Evolutionary conservation across 23 tunicate species (phyloP), one percentile per base, ranked within the genome.

Genomic region (Halocynthia roretzi): DNA sequence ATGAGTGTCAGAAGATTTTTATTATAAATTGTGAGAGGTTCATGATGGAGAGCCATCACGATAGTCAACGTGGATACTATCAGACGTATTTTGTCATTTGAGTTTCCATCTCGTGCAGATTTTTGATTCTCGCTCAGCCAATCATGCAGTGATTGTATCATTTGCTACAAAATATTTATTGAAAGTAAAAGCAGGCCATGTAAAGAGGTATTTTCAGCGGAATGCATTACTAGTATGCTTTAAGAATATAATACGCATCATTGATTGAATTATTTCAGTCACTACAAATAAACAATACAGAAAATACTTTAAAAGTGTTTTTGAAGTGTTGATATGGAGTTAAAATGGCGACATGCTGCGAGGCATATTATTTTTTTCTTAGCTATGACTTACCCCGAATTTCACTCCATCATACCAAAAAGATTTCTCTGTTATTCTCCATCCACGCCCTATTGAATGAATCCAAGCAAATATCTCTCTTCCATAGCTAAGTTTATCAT

Each of bases 381-480:
- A n/a, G n/a, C n/a, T n/a, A n/a, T n/a, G n/a, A n/a, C n/a, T n/a
- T n/a, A n/a, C 44, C 44, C 44, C 44, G 1, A 31, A 31, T 1
- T 31, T 4, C 44, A 58, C 17, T 1, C 63, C 17, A n/a, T 1
- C 4, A 4, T 14, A 58, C 15, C 63, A 40, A 65, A 5, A 65
- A 10, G 2, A n/a, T n/a, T n/a, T 6, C 1, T 65, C 0, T 20
- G 70, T 65, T 11, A 65, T 5, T 10, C 19, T 11, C 70, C 70
- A 65, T 20, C 48, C 70, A 0, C 31, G 5, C 0, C 0, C 31
- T 0, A 65, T 6, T 0, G 70, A 10, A 15, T 65, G 70, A 40
- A 65, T 65, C 70, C 70, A 65, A 15, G 70, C n/a, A 6, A 65
- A 65, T 20, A 15, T 48, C 31, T 65, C 70, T 65, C 2, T 65